A percentile compares a stretch with the other conserved stretches of the same genome.
Evolutionary conservation across 1,140 invertebrate genomes (phyloP).

Genomic region (Phthorimaea operculella): DNA sequence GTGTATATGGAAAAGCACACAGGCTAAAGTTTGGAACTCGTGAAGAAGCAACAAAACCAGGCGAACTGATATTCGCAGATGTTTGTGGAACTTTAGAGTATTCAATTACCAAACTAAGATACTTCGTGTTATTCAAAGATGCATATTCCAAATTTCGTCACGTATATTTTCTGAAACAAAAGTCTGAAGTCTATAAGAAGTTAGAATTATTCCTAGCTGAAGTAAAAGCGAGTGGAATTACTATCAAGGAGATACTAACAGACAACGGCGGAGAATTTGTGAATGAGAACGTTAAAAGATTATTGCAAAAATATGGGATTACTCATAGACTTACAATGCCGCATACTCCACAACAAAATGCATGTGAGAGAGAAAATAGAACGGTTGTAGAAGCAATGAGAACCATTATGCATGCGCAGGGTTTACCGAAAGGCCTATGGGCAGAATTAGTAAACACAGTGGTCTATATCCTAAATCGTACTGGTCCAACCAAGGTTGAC

Average conservation of each 20-base stretch:
- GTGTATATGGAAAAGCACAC: constrained; percentile 20
- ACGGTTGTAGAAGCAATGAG: neutral
- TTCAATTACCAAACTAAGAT: neutral
- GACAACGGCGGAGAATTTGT: constrained; percentile 41
- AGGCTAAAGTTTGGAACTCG: constrained; percentile 15
- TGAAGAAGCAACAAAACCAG: constrained; percentile 14
- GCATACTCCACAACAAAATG: constrained; percentile 38
- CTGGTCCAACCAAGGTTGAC: too few species aligned
- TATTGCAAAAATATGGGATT: constrained; percentile 28
- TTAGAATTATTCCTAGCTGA: neutral
- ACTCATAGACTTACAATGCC: constrained; percentile 31
- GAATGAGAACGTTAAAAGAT: constrained; percentile 26
- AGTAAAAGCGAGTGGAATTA: constrained; percentile 5
- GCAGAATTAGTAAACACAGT: too few species aligned
- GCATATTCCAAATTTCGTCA: constrained; percentile 2
- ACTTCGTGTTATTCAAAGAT: constrained; percentile 13
- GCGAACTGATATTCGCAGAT: constrained; percentile 11
- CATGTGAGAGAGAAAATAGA: constrained; percentile 30
- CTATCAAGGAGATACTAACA: constrained; percentile 16
- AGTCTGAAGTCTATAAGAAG: constrained; percentile 4
- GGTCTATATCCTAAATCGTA: too few species aligned
- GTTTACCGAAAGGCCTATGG: too few species aligned
- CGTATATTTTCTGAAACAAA: constrained; percentile 10
- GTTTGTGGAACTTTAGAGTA: constrained; percentile 12
- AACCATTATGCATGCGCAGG: constrained; percentile 7